Conservation (phyloP, 2,113 vertebrate species). For the Peromyscus leucopus region DNA sequence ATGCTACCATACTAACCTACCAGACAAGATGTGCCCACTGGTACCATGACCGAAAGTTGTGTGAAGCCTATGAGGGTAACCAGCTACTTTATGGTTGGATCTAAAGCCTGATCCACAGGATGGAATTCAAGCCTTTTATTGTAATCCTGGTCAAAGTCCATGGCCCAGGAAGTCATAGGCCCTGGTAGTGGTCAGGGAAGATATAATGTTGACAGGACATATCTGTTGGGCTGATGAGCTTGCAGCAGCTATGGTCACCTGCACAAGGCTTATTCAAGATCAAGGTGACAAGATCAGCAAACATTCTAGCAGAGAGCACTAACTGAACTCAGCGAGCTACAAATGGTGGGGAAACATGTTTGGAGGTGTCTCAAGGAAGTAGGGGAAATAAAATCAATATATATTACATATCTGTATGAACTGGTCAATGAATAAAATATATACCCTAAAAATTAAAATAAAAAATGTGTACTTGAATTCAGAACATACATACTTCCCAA, state of each 20-base stretch:
- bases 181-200: neutral
- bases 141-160: neutral
- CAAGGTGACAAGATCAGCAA: neutral
- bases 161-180: no score
- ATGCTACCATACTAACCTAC: neutral
- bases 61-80: neutral
- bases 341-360: neutral
- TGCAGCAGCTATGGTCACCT: neutral
- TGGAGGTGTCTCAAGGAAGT: neutral
- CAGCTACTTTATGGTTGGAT: neutral
- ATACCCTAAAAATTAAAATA: neutral
- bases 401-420: neutral
- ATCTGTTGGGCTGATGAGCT: neutral
- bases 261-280: neutral
- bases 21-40: neutral
- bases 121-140: neutral
- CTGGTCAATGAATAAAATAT: neutral
- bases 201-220: neutral
- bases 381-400: neutral
- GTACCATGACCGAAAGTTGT: neutral
- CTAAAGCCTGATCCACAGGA: neutral
- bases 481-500: neutral
- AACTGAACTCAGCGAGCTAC: neutral
- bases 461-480: neutral
- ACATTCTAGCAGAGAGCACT: neutral